Conservation (phyloP, 2,888 invertebrate genomes). For the Cancer borealis region DNA sequence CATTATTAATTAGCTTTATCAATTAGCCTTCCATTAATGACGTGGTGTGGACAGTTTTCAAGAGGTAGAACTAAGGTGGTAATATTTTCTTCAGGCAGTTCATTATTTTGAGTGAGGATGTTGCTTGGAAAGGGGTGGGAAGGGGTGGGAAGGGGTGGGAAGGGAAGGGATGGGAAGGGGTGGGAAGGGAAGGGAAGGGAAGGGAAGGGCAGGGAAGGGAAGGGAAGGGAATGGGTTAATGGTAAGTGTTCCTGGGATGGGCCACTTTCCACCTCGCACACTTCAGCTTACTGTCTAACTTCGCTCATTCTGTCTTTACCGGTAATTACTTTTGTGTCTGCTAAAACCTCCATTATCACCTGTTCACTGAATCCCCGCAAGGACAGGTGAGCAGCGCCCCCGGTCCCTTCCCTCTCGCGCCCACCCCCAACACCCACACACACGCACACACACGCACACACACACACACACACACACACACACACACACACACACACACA, state of each 20-base stretch:
- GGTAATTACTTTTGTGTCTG: conserved; percentile 53
- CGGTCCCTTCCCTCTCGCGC: no score
- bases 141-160: not conserved
- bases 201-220: not conserved
- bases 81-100: not conserved
- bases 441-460: no score
- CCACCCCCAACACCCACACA: not conserved
- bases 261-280: conserved; percentile 44
- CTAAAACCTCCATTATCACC: conserved; percentile 51
- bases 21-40: not conserved
- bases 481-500: no score
- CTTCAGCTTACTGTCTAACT: conserved; percentile 61
- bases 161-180: not conserved
- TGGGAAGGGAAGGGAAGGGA: not conserved
- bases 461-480: no score
- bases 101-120: not conserved
- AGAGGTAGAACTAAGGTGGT: not conserved
- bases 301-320: conserved; percentile 53
- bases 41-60: not conserved
- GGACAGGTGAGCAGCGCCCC: no score
- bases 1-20: not conserved
- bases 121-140: not conserved
- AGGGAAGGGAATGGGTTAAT: conserved; percentile 36
- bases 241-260: conserved; percentile 41
- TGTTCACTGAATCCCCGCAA: conserved; percentile 12